Evolutionary conservation across 1,140 invertebrate genomes (phyloP).

Genomic region (Mercenaria mercenaria): DNA sequence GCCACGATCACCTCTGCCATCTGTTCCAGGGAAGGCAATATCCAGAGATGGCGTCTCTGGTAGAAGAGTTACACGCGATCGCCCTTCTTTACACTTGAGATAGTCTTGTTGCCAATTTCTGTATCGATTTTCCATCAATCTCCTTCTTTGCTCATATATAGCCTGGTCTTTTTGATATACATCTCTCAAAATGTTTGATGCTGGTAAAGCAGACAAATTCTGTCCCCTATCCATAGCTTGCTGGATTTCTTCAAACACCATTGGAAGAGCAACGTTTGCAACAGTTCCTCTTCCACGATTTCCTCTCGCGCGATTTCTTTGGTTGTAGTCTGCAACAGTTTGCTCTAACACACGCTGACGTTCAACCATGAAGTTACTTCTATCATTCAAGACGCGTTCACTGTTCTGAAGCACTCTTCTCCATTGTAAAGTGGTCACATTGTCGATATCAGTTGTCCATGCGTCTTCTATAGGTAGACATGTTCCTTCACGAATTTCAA

Average conservation of each 20-base stretch:
- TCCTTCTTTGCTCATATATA: neutral
- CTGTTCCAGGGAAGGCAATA: too few relatives aligned
- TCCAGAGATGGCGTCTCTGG: neutral
- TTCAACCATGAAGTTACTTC: neutral
- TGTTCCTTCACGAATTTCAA: conserved; percentile 2
- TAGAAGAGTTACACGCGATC: neutral
- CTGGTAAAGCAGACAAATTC: neutral
- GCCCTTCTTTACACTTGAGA: neutral
- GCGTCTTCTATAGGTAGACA: neutral
- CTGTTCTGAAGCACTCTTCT: neutral
- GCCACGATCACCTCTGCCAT: too few relatives aligned
- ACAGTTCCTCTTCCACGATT: too few relatives aligned
- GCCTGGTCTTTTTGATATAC: neutral
- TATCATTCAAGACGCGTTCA: neutral
- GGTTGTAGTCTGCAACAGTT: neutral
- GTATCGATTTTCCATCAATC: neutral
- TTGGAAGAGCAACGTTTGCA: neutral
- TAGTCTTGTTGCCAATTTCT: neutral
- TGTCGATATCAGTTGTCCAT: neutral
- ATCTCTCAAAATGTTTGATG: neutral
- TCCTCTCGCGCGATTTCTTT: too few relatives aligned
- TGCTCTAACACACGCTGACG: neutral
- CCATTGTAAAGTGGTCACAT: neutral
- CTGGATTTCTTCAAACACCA: neutral
- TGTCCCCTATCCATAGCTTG: neutral